These are phyloP conservation scores for Eilema caniola DNA, from an alignment of 2,888 invertebrate species.

Conservation along the genomic window DNA sequence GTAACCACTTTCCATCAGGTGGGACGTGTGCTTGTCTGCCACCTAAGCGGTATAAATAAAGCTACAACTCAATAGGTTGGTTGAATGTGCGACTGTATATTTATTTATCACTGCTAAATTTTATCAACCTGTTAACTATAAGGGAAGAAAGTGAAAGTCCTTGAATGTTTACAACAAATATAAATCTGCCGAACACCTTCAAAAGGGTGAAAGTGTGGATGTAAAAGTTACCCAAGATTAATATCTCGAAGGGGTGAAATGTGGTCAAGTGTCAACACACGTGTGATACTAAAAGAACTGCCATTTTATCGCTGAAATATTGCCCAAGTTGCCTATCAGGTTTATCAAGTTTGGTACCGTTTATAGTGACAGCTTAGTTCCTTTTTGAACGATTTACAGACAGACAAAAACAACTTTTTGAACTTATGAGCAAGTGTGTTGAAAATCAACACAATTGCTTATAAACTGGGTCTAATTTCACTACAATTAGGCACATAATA, in stretches of 20 bases:
- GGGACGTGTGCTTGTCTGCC: too few relatives aligned
- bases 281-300: slow-evolving; percentile 31
- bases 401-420: too few relatives aligned
- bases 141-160: background rate
- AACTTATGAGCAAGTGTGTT: too few relatives aligned
- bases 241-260: slow-evolving; percentile 27
- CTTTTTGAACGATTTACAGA: too few relatives aligned
- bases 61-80: too few relatives aligned
- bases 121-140: background rate
- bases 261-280: slow-evolving; percentile 19
- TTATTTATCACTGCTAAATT: slow-evolving; percentile 1
- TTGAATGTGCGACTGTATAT: background rate
- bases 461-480: too few relatives aligned
- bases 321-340: slow-evolving; percentile 25
- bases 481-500: too few relatives aligned
- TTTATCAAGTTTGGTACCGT: background rate
- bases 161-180: slow-evolving; percentile 14
- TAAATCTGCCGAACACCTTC: slow-evolving; percentile 17
- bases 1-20: too few relatives aligned
- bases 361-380: background rate
- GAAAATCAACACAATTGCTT: too few relatives aligned
- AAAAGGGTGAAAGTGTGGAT: slow-evolving; percentile 12
- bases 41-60: too few relatives aligned
- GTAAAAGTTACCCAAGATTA: slow-evolving; percentile 37
- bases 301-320: slow-evolving; percentile 32